phyloP scores from a whole-genome alignment of 2,888 invertebrate species.

The Pristionchus mayeri region DNA sequence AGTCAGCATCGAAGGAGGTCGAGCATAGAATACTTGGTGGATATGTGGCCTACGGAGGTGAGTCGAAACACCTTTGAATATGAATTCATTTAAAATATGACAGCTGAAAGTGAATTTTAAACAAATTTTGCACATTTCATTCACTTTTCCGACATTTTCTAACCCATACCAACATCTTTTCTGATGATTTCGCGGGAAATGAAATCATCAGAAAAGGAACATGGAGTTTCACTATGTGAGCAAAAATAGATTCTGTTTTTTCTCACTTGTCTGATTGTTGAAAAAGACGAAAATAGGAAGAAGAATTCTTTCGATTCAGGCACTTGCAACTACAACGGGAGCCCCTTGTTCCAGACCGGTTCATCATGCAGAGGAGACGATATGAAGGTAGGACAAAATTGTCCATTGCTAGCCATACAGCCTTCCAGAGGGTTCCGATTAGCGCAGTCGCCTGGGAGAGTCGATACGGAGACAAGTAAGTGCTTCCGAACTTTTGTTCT shows the following conservation, averaged over 20 bases:
- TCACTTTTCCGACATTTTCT: too few species aligned
- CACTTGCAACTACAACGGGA: background rate
- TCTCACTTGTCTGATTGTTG: too few species aligned
- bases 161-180: too few species aligned
- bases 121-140: too few species aligned
- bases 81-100: too few species aligned
- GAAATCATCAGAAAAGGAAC: too few species aligned
- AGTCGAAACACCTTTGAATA: too few species aligned
- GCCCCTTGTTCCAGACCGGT: background rate
- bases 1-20: background rate
- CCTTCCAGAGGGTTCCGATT: background rate
- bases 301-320: background rate
- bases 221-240: too few species aligned
- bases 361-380: background rate
- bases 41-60: constrained; percentile 22
- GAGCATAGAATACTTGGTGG: background rate
- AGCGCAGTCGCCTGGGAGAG: constrained; percentile 8
- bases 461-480: background rate
- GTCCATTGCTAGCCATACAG: background rate
- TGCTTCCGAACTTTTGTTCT: too few species aligned
- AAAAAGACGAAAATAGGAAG: background rate
- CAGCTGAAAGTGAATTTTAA: too few species aligned
- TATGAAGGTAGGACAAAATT: constrained; percentile 12
- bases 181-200: too few species aligned
- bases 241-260: too few species aligned